A percentile compares a stretch with the other conserved stretches of the same genome.
phyloP scores from a whole-genome alignment of 2,797 vertebrate species.

The Amniataba percoides region DNA sequence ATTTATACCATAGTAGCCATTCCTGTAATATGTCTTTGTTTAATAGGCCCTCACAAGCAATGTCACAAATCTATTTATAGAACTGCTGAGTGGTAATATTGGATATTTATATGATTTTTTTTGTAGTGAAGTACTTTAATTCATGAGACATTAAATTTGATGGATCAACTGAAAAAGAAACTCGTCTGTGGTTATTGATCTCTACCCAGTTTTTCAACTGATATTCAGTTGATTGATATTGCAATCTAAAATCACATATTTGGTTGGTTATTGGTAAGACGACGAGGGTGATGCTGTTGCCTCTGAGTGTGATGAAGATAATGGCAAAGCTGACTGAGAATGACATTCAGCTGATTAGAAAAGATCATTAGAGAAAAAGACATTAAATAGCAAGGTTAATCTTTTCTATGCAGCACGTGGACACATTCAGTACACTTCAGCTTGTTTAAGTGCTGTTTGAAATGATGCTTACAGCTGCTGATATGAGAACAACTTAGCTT shows the following conservation, averaged over 20 bases:
- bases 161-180: background rate
- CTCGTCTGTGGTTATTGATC: background rate
- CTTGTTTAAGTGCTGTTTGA: slow-evolving; percentile 7
- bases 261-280: too few species aligned
- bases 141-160: background rate
- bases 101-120: background rate
- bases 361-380: background rate
- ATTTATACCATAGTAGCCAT: background rate
- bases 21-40: background rate
- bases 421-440: background rate
- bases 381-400: background rate
- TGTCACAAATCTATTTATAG: background rate
- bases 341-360: background rate
- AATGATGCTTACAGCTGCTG: slow-evolving; percentile 11
- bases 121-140: background rate
- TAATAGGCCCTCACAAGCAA: background rate
- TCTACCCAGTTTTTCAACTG: background rate
- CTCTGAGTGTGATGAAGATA: background rate
- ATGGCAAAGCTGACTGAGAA: background rate
- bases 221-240: background rate
- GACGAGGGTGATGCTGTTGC: background rate
- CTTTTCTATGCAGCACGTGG: background rate
- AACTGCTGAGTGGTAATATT: background rate
- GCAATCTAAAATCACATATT: background rate
- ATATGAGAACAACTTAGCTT: slow-evolving; percentile 13